Evolutionary conservation across 2,888 invertebrate species (phyloP).

Genomic region (Lingula anatina): DNA sequence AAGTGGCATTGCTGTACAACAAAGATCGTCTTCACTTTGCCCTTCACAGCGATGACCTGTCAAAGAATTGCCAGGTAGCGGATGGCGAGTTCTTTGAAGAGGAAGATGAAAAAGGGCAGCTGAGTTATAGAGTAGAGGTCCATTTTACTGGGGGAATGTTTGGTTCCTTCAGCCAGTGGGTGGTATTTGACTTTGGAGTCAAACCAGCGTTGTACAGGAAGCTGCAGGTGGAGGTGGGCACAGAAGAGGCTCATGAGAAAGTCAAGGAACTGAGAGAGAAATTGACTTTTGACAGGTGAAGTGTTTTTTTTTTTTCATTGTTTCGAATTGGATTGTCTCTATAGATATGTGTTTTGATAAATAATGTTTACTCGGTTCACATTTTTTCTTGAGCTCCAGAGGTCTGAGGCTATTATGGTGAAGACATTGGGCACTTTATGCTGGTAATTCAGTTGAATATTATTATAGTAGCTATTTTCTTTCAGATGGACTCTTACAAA

Average conservation of each 20-base stretch:
- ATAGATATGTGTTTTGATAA: neutral
- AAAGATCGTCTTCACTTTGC: slow-evolving; percentile 41
- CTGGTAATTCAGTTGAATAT: neutral
- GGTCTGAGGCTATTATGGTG: too few species aligned
- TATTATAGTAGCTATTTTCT: slow-evolving; percentile 4
- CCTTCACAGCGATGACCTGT: slow-evolving; percentile 17
- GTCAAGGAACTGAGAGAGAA: slow-evolving; percentile 30
- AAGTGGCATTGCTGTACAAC: slow-evolving; percentile 37
- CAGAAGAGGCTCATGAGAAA: slow-evolving; percentile 25
- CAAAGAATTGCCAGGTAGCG: slow-evolving; percentile 29
- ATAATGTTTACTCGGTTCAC: neutral
- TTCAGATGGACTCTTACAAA: slow-evolving; percentile 45
- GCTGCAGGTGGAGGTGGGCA: slow-evolving; percentile 40
- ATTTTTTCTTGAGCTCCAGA: too few species aligned
- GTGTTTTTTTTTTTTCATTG: too few species aligned
- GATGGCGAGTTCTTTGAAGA: slow-evolving; percentile 31
- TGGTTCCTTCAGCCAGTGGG: slow-evolving; percentile 45
- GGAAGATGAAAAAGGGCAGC: slow-evolving; percentile 15
- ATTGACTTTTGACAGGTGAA: slow-evolving; percentile 35
- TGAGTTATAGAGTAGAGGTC: slow-evolving; percentile 19
- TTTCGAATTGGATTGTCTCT: neutral
- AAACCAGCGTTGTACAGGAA: slow-evolving; percentile 35
- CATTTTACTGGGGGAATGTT: slow-evolving; percentile 37
- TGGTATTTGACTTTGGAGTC: slow-evolving; percentile 44
- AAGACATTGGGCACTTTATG: too few species aligned